These are phyloP conservation scores for Microcebus jonahi DNA, from an alignment of 2,113 vertebrate species.

Conservation along the genomic window DNA sequence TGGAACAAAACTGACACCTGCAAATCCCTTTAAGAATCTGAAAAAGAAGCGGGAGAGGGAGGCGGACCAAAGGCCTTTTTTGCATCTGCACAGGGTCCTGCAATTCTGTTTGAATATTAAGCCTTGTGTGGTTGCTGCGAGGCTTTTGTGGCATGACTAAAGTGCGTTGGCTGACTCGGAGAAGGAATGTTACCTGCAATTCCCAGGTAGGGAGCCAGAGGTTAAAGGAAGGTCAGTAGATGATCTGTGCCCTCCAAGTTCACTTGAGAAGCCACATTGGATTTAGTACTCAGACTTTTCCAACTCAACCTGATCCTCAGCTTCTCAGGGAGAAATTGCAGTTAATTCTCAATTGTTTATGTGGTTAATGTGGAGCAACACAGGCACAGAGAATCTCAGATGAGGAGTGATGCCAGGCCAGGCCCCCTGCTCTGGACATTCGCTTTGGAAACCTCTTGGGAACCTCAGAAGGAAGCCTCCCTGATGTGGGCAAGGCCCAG, in stretches of 20 bases:
- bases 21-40: background rate
- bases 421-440: background rate
- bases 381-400: background rate
- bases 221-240: conserved; percentile 25
- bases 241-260: background rate
- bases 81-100: background rate
- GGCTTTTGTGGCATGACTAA: background rate
- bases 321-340: background rate
- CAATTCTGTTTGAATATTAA: background rate
- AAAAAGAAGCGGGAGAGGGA: background rate
- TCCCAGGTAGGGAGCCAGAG: background rate
- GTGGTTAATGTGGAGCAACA: background rate
- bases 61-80: background rate
- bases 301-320: background rate
- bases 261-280: background rate
- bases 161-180: background rate
- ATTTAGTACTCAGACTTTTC: background rate
- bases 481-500: background rate
- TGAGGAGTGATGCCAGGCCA: background rate
- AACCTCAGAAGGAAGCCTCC: background rate
- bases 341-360: background rate
- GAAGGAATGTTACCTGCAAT: background rate
- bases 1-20: background rate
- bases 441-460: conserved; percentile 3
- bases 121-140: background rate